These are phyloP conservation scores for Cotesia typhae DNA, from an alignment of 1,140 invertebrate genomes.

Conservation along the genomic window DNA sequence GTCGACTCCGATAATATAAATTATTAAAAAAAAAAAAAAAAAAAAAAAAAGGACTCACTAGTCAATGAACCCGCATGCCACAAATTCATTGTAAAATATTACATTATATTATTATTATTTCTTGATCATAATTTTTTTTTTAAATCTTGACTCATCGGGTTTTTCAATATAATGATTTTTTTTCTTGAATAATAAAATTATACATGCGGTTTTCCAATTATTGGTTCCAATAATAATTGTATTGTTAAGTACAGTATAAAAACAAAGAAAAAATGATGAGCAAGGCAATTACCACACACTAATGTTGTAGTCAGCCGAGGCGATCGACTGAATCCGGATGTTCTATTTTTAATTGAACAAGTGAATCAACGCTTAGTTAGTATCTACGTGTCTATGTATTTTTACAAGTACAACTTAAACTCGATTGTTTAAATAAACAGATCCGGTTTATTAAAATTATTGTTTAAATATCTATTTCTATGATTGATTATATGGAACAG, in stretches of 20 bases:
- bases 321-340: slow-evolving; percentile 28
- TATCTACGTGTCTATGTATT: neutral
- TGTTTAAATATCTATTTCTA: too few species aligned
- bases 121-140: too few species aligned
- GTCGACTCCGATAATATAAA: neutral
- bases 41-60: neutral
- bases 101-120: neutral
- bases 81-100: neutral
- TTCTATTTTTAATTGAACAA: slow-evolving; percentile 37
- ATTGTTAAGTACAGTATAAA: slow-evolving; percentile 3
- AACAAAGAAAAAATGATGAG: slow-evolving; percentile 3
- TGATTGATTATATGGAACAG: too few species aligned
- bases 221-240: neutral
- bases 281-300: slow-evolving; percentile 13
- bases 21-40: neutral
- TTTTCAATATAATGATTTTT: too few species aligned
- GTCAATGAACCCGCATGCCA: neutral
- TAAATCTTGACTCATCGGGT: too few species aligned
- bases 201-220: neutral
- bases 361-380: slow-evolving; percentile 33
- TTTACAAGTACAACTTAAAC: neutral
- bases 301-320: slow-evolving; percentile 5
- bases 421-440: neutral
- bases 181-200: too few species aligned
- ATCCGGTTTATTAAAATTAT: neutral